Base-by-base conservation (phyloP, 2,113 vertebrate species). In the Papio anubis region DNA sequence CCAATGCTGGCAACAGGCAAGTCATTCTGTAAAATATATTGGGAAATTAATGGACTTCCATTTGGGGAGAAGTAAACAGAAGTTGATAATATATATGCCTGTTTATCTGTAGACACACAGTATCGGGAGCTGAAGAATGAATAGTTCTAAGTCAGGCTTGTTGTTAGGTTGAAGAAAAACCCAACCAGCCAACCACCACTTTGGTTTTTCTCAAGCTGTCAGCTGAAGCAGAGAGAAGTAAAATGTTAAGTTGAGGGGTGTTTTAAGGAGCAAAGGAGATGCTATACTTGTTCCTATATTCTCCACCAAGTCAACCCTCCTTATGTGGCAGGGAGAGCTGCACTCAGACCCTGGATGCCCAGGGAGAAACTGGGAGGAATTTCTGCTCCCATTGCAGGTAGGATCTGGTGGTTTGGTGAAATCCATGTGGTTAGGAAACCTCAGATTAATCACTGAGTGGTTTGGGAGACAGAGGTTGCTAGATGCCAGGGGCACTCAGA, bases 21-120 rank as follows among this genome's bases (percentile, higher is more conserved):
- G 80, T 88, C 97, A 96, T 94, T 96, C 92, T 83, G 35, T 95
- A 95, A 98, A 96, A 93, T 95, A 96, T 94, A 96, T 76, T 96
- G 90, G 88, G 95, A 96, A 97, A 97, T 96, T 94, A 98, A 96
- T 97, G 73, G 88, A 96, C 92, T 97, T 97, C 38, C 90, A 95
- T 97, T 87, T 96, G 92, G 88, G 40, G 78, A 97, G 94, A 97
- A 96, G 96, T 95, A 98, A 98, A 97, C 94, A 97, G 96, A 97
- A 97, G 94, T n/a, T 95, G 94, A 90, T 97, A 96, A 97, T 92
- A 96, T 97, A 96, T 90, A 83, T 94, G 59, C 57, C 87, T 95
- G 78, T 89, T 97, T 98, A 97, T 97, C 88, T 97, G 61, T 57
- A 95, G 93, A 96, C 87, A 96, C 87, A 84, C 87, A 95, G 72